Conservation (phyloP, 23 tunicate species). For the Phallusia fumigata region DNA sequence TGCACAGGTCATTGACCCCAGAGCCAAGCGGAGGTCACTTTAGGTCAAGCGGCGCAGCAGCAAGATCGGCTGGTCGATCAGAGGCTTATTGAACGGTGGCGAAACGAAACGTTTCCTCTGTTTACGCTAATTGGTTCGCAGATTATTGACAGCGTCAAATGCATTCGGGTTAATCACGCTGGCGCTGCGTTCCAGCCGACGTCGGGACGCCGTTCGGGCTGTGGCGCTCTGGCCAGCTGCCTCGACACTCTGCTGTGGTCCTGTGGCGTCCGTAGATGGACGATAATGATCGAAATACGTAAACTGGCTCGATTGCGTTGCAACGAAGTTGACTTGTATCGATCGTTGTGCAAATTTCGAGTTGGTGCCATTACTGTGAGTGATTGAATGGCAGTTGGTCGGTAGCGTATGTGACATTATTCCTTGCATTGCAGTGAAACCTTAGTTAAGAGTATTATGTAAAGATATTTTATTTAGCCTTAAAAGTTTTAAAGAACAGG, state of each 20-base stretch:
- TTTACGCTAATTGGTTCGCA: background rate
- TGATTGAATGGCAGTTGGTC: too few relatives aligned
- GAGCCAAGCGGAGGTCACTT: background rate
- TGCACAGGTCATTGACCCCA: background rate
- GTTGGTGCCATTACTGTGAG: too few relatives aligned
- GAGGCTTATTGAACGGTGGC: background rate
- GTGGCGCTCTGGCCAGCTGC: background rate
- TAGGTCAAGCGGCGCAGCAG: background rate
- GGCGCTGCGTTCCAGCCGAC: background rate
- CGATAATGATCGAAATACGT: background rate
- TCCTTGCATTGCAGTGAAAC: too few relatives aligned
- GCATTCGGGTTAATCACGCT: slow-evolving; percentile 4
- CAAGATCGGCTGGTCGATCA: background rate
- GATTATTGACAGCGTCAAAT: slow-evolving; percentile 11
- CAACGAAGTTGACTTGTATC: too few relatives aligned
- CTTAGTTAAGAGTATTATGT: too few relatives aligned
- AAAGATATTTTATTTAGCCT: too few relatives aligned
- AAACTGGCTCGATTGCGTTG: background rate
- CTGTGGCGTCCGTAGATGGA: background rate
- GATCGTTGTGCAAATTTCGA: too few relatives aligned
- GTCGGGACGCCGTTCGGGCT: background rate
- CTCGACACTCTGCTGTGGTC: background rate
- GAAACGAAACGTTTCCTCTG: background rate
- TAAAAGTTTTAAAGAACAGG: too few relatives aligned
- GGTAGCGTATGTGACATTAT: too few relatives aligned